Conservation (phyloP, 2,888 invertebrate species). For the Trachelus troglodyta region DNA sequence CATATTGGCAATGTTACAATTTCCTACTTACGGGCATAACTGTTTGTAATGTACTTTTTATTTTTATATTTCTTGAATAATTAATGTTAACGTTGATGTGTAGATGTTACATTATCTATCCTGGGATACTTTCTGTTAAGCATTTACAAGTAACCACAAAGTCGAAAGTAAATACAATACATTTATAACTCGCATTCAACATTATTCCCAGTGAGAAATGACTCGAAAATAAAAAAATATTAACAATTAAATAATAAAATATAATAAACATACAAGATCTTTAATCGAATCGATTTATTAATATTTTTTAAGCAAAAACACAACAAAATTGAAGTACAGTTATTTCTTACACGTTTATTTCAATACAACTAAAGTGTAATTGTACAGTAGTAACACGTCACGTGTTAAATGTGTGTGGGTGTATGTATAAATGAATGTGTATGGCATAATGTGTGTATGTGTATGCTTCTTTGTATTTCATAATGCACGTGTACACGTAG, state of each 20-base stretch:
- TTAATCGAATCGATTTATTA: conserved; percentile 47
- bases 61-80: too few species aligned
- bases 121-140: not conserved
- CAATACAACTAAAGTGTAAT: conserved; percentile 60
- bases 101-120: not conserved
- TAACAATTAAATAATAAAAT: not conserved
- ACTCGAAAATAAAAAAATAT: not conserved
- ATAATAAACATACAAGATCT: not conserved
- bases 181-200: too few species aligned
- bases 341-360: conserved; percentile 59
- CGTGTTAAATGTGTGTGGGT: conserved; percentile 38
- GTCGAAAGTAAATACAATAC: not conserved
- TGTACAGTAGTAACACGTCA: conserved; percentile 57
- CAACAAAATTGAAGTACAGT: conserved; percentile 64
- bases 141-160: not conserved
- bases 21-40: too few species aligned
- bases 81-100: too few species aligned
- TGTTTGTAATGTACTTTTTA: too few species aligned
- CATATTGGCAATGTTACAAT: too few species aligned
- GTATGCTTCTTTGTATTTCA: conserved; percentile 18
- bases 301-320: conserved; percentile 66
- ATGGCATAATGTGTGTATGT: conserved; percentile 26
- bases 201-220: not conserved
- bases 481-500: conserved; percentile 35
- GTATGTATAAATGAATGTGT: conserved; percentile 25